Conservation (phyloP, 2,888 invertebrate genomes). For the Oxyteleia sp. region DNA sequence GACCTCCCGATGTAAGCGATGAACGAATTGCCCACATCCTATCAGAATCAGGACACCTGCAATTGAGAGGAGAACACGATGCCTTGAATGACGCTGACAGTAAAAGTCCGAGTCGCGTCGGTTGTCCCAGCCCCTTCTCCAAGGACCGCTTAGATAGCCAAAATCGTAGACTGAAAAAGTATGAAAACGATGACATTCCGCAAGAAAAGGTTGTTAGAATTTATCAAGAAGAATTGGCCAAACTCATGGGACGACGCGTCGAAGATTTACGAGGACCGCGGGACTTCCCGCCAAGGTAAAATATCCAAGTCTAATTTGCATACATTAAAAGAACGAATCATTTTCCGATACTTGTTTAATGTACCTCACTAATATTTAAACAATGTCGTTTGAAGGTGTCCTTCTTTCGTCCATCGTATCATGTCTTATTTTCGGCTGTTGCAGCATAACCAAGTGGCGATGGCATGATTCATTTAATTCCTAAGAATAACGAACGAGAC, state of each 20-base stretch:
- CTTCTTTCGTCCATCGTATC: slow-evolving; percentile 30
- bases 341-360: background rate
- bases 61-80: slow-evolving; percentile 90
- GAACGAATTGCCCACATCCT: slow-evolving; percentile 97
- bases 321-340: background rate
- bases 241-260: slow-evolving; percentile 94
- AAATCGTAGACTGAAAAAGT: slow-evolving; percentile 93
- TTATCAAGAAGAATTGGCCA: slow-evolving; percentile 97
- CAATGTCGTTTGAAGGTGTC: slow-evolving; percentile 34
- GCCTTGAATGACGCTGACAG: slow-evolving; percentile 91
- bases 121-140: slow-evolving; percentile 94
- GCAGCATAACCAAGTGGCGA: slow-evolving; percentile 13
- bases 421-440: slow-evolving; percentile 60
- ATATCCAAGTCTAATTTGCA: slow-evolving; percentile 56
- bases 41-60: slow-evolving; percentile 96
- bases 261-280: slow-evolving; percentile 93
- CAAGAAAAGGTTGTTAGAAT: slow-evolving; percentile 98
- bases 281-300: slow-evolving; percentile 94
- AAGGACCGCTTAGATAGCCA: slow-evolving; percentile 89
- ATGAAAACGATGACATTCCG: slow-evolving; percentile 97
- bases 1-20: slow-evolving; percentile 93
- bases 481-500: slow-evolving; percentile 76
- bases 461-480: slow-evolving; percentile 72
- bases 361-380: slow-evolving; percentile 1
- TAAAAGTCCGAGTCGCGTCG: slow-evolving; percentile 92